These are phyloP conservation scores for Hyperopisus bebe DNA, from an alignment of 2,113 vertebrate species.

Conservation along the genomic window DNA sequence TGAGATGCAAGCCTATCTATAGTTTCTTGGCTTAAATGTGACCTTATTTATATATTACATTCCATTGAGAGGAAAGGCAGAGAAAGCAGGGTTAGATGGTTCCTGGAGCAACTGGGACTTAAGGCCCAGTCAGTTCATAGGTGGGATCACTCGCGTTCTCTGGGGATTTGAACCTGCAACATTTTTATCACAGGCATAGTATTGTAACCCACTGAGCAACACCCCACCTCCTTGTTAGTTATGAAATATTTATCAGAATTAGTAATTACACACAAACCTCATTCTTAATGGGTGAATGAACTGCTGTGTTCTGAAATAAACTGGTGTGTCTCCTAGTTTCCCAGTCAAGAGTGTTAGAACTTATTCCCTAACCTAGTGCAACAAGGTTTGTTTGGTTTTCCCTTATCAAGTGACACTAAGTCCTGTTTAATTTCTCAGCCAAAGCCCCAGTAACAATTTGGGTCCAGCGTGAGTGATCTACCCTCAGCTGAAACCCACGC, in stretches of 20 bases:
- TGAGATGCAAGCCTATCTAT: not conserved
- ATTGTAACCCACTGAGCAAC: not conserved
- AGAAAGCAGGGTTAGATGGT: not conserved
- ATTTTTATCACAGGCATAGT: not conserved
- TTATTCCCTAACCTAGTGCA: not conserved
- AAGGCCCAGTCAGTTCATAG: not conserved
- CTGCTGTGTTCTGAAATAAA: not conserved
- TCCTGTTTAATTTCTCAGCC: not conserved
- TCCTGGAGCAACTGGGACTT: not conserved
- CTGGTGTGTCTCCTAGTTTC: not conserved
- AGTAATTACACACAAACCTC: not conserved
- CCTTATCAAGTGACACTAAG: not conserved
- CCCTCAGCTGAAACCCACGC: not conserved
- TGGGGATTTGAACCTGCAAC: not conserved
- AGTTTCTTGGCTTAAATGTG: not conserved
- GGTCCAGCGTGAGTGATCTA: not conserved
- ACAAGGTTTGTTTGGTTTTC: not conserved
- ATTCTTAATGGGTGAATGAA: not conserved
- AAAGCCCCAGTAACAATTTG: not conserved
- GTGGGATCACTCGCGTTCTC: not conserved
- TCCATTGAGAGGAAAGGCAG: not conserved
- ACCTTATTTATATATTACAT: not conserved
- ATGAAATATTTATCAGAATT: not conserved
- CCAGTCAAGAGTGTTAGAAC: not conserved
- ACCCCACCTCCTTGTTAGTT: not conserved